Evolutionary conservation across 2,888 invertebrate genomes (phyloP).

Genomic region (Dryadula phaetusa): DNA sequence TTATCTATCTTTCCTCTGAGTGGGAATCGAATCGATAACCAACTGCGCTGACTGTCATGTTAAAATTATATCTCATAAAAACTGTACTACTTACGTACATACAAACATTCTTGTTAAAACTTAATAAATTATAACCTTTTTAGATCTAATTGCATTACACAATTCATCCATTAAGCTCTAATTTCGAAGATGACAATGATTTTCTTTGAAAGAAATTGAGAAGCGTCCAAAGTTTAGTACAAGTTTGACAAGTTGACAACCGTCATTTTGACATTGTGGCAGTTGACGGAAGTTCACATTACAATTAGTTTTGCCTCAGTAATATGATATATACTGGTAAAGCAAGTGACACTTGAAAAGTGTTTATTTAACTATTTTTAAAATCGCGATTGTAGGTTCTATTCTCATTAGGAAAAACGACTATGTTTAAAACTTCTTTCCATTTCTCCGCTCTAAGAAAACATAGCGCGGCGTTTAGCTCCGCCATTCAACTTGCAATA

Average conservation of each 20-base stretch:
- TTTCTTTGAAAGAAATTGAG: conserved; percentile 27
- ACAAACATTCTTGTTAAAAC: neutral
- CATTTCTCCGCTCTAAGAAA: too few relatives aligned
- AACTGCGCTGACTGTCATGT: too few relatives aligned
- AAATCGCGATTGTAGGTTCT: too few relatives aligned
- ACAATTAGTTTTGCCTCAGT: conserved; percentile 18
- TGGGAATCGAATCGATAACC: too few relatives aligned
- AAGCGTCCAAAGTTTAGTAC: conserved; percentile 35
- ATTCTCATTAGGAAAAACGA: too few relatives aligned
- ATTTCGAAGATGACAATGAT: conserved; percentile 24
- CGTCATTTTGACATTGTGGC: conserved; percentile 37
- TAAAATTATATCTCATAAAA: neutral
- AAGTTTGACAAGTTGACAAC: conserved; percentile 42
- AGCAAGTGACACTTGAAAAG: too few relatives aligned
- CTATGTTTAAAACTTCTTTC: too few relatives aligned
- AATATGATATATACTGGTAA: conserved; percentile 1
- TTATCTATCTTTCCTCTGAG: too few relatives aligned
- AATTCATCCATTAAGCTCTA: conserved; percentile 10
- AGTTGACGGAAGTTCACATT: conserved; percentile 22
- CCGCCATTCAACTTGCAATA: too few relatives aligned
- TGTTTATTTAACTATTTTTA: too few relatives aligned
- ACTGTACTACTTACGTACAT: neutral
- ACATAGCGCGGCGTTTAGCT: too few relatives aligned
- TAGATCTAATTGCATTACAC: conserved; percentile 1
- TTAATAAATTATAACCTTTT: neutral